These are phyloP conservation scores for Coptodon rendalli DNA, from an alignment of 2,113 vertebrate genomes.

Conservation along the genomic window DNA sequence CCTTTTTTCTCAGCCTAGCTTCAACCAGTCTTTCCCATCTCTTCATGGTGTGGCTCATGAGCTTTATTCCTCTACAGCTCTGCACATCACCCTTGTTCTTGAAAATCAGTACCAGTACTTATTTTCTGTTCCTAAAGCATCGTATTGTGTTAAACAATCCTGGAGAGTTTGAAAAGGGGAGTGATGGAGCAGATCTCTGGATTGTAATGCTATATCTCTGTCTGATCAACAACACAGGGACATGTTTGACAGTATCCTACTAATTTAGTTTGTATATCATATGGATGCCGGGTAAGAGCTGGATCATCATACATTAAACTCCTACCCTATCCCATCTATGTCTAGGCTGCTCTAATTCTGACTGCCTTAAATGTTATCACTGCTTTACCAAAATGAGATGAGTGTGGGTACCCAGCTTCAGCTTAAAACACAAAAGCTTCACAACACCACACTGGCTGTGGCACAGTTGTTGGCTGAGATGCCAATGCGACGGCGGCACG, in stretches of 20 bases:
- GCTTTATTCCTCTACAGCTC: background rate
- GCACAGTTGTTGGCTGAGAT: constrained; percentile 73
- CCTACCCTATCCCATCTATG: background rate
- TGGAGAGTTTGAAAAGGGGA: background rate
- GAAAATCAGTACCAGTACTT: background rate
- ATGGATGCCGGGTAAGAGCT: background rate
- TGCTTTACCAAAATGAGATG: background rate
- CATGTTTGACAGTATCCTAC: background rate
- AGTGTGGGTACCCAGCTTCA: background rate
- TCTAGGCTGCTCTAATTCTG: background rate
- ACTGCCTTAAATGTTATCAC: background rate
- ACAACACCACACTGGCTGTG: constrained; percentile 73
- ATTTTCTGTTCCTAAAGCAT: background rate
- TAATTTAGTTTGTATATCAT: background rate
- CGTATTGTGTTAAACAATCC: background rate
- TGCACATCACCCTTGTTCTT: background rate
- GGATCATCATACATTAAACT: background rate
- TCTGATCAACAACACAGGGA: background rate
- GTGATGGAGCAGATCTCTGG: background rate
- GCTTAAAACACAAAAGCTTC: constrained; percentile 1
- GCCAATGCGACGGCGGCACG: constrained; percentile 70
- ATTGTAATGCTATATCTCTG: background rate
- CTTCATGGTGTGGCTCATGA: background rate
- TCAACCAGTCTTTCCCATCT: background rate
- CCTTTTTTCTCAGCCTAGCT: background rate